Base-by-base conservation (phyloP, 2,113 vertebrate genomes). In the Pipa parva region DNA sequence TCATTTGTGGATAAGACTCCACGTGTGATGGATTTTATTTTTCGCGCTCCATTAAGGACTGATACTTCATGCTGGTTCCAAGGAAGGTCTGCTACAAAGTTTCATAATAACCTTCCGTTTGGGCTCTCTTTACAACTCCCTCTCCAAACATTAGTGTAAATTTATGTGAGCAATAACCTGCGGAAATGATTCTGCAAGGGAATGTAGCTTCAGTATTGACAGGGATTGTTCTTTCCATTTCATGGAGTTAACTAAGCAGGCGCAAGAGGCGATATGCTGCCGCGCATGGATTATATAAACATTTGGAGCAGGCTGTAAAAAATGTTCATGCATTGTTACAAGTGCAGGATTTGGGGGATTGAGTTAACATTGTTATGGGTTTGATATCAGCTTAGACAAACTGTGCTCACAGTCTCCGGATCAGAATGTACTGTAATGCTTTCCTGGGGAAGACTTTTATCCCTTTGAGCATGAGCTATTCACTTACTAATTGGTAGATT, bases 151-250 rank as follows among this genome's bases (percentile, higher is more conserved):
- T 70, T 70, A 70, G 57, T 10, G 36, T 33, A 70, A 61, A 70
- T 70, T 60, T 60, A 70, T 70, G 66, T 24, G 27, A 17, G 57
- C 49, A 70, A 70, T 70, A 70, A 70, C 31, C n/a, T 12, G 25
- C 8, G 18, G n/a, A n/a, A 54, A 54, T 28, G 13, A 70, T 42
- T n/a, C 66, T 45, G 58, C 57, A 18, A 70, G 49, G 49, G 61
- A 37, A 61, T n/a, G 58, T 7, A 54, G 26, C 26, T 33, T 42
- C 63, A 65, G 57, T 56, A 57, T 65, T 57, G 63, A 46, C 39
- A 21, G 46, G 33, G 49, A 51, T 26, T 13, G 12, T 27, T 52
- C 50, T 58, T 42, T 49, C 15, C 9, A 17, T 22, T 50, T 42
- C 29, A 4, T 28, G 26, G 28, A 56, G 17, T 59, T 33, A 67